Conservation (phyloP, 2,888 invertebrate genomes). For the Drosophila ustulata region DNA sequence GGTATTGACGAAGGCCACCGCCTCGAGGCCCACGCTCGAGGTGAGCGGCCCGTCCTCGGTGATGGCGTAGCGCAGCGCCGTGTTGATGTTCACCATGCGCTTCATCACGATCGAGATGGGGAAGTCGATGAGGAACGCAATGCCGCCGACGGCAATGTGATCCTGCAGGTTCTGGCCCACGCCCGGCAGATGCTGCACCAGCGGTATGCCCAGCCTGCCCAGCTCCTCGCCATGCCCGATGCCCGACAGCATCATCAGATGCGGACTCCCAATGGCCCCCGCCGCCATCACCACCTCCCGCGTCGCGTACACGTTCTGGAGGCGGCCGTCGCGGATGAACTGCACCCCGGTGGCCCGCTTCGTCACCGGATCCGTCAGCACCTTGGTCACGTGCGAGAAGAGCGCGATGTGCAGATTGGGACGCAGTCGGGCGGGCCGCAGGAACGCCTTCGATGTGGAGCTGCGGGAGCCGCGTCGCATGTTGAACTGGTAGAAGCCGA, state of each 20-base stretch:
- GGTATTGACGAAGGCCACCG: constrained; percentile 94
- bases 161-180: constrained; percentile 95
- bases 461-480: constrained; percentile 93
- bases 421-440: constrained; percentile 91
- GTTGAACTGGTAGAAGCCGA: constrained; percentile 94
- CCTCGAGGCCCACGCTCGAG: constrained; percentile 94
- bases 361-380: constrained; percentile 89
- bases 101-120: constrained; percentile 92
- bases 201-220: constrained; percentile 89
- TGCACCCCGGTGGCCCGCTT: constrained; percentile 93
- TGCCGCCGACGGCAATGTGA: constrained; percentile 94
- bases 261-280: constrained; percentile 96
- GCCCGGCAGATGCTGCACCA: constrained; percentile 91
- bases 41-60: constrained; percentile 95
- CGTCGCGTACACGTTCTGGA: constrained; percentile 84
- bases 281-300: constrained; percentile 86
- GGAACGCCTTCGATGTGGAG: constrained; percentile 93
- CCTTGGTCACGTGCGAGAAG: constrained; percentile 91
- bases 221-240: constrained; percentile 92
- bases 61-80: constrained; percentile 93
- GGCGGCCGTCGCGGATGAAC: constrained; percentile 88
- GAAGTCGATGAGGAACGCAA: constrained; percentile 92
- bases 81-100: constrained; percentile 92
- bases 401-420: constrained; percentile 93
- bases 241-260: constrained; percentile 95